Base-by-base conservation (phyloP, 2,797 vertebrate genomes). In the Heteromormyrus szaboi region DNA sequence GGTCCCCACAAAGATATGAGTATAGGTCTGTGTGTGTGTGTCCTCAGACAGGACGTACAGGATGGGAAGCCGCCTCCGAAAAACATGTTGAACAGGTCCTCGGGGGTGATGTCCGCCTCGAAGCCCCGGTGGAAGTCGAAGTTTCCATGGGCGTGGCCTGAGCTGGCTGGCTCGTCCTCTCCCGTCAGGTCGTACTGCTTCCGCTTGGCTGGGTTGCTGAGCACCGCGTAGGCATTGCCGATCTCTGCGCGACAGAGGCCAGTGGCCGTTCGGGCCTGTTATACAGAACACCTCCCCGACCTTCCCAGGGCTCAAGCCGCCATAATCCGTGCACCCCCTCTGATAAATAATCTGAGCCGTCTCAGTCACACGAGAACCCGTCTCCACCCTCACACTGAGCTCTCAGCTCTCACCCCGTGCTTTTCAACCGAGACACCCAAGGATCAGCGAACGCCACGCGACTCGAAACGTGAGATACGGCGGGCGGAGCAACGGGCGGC, bases 31-130 rank as follows among this genome's bases (percentile, higher is more conserved):
- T 59, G 5, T 56, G 54, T 59, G 53, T 54, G 44, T 51, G 83
- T 56, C 53, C n/a, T 29, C 72, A 29, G 56, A 12, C 56, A 65
- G 3, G 14, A 81, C 96, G 93, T 95, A 99, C 98, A 97, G 93
- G 98, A 97, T 87, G 98, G 97, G 91, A 99, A 99, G 53, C 98
- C 96, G 0, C 98, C 98, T 88, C 98, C 98, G 89, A 99, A 99
- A 93, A 99, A 99, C 97, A 99, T 99, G 94, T 99, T 99, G 94
- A 99, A 99, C 68, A 99, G 96, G 94, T 99, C 99, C 90, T 99
- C 99, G 0, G 99, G 99, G 65, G 98, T 99, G 93, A 99, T 98
- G 93, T 99, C 98, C 0, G 98, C 98, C 92, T 99, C 99, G 84
- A 98, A 99, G 68, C 98, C 98, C 92, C 97, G 92, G 85, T 99